Percentiles rank a stretch among this genome's conserved stretches.
Evolutionary conservation across 92 coral and sea anemone genomes (phyloP).

Genomic region (Isaurus tuberculatus): DNA sequence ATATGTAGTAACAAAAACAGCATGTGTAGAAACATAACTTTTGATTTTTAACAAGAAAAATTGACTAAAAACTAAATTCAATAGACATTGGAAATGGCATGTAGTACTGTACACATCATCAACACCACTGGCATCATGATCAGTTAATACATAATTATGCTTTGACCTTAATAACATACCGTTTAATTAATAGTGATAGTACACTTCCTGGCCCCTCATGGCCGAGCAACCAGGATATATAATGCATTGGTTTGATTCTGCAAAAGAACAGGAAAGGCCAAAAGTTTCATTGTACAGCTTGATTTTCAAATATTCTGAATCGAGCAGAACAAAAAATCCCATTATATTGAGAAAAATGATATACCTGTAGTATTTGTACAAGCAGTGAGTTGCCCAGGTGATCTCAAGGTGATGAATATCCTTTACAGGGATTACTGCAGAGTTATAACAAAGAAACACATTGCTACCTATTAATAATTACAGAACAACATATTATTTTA

Average conservation of each 20-base stretch:
- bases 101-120: too few species aligned
- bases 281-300: too few species aligned
- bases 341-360: not conserved
- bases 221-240: slow-evolving; percentile 89
- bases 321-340: not conserved
- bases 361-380: slow-evolving; percentile 84
- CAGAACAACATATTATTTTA: not conserved
- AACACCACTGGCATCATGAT: too few species aligned
- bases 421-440: slow-evolving; percentile 80
- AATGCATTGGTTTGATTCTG: slow-evolving; percentile 92
- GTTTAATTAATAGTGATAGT: slow-evolving; percentile 83
- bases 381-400: slow-evolving; percentile 88
- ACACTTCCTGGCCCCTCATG: slow-evolving; percentile 96
- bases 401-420: slow-evolving; percentile 87
- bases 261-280: not conserved
- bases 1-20: too few species aligned
- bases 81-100: too few species aligned
- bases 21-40: too few species aligned
- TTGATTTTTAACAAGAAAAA: too few species aligned
- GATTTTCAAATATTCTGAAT: too few species aligned
- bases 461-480: not conserved
- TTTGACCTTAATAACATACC: slow-evolving; percentile 56
- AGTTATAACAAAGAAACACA: not conserved
- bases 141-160: not conserved
- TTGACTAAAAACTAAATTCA: too few species aligned